These are phyloP conservation scores for Spongilla lacustris DNA, from an alignment of 37 sponge, comb jelly and placozoan genomes.

Conservation along the genomic window DNA sequence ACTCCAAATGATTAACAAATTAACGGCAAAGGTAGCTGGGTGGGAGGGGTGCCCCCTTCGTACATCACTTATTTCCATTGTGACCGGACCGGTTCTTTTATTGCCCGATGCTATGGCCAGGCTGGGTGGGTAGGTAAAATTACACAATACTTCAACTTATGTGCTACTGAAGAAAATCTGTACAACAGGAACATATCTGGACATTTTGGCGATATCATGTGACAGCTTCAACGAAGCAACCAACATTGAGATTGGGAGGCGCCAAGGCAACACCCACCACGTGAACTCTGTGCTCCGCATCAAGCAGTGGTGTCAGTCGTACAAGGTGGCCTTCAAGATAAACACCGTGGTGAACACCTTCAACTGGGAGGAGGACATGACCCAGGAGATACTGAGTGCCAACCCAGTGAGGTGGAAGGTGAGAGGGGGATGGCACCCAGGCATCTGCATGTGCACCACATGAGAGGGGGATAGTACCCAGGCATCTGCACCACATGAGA, in stretches of 20 bases:
- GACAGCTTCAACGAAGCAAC: constrained; percentile 70
- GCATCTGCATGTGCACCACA: too few species aligned
- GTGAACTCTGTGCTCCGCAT: constrained; percentile 20
- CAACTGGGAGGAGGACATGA: constrained; percentile 79
- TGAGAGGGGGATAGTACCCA: too few species aligned
- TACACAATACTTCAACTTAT: too few species aligned
- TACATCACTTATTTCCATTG: too few species aligned
- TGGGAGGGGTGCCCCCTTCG: too few species aligned
- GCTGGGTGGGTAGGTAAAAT: too few species aligned
- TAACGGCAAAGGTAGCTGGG: too few species aligned
- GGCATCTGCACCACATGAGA: too few species aligned
- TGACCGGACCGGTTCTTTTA: too few species aligned
- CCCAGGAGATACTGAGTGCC: constrained; percentile 48
- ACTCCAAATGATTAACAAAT: too few species aligned
- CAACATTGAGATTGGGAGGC: constrained; percentile 64
- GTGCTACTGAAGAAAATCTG: too few species aligned
- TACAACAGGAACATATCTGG: constrained; percentile 45
- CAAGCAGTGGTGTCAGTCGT: constrained; percentile 46
- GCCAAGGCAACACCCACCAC: constrained; percentile 44
- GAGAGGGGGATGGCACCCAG: not conserved
- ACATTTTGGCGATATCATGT: constrained; percentile 72
- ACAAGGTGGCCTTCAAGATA: constrained; percentile 75
- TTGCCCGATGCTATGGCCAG: too few species aligned
- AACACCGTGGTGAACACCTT: constrained; percentile 66
- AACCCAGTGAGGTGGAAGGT: constrained; percentile 84